These are phyloP conservation scores for Sclerodermus sp. DNA, from an alignment of 2,888 invertebrate species.

Conservation along the genomic window DNA sequence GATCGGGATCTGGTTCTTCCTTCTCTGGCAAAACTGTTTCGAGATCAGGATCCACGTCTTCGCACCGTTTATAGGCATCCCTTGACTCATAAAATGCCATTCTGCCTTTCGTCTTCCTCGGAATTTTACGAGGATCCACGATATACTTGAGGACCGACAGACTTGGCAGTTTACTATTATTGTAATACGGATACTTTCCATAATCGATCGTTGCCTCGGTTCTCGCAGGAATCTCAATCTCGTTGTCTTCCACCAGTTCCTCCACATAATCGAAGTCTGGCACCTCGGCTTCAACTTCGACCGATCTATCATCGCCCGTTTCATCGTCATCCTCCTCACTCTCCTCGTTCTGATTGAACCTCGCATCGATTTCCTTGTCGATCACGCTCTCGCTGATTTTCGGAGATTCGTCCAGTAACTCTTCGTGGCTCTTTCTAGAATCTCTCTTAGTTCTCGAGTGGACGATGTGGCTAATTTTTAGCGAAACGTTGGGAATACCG, in stretches of 20 bases:
- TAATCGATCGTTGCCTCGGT: conserved; percentile 24
- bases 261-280: conserved; percentile 32
- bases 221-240: not conserved
- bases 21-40: conserved; percentile 44
- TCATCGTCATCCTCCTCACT: conserved; percentile 44
- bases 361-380: conserved; percentile 40
- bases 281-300: conserved; percentile 37
- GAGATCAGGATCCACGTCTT: conserved; percentile 48
- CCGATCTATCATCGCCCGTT: conserved; percentile 34
- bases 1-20: conserved; percentile 39
- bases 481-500: no score
- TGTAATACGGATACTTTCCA: conserved; percentile 71
- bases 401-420: conserved; percentile 37
- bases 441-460: not conserved
- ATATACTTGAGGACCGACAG: conserved; percentile 70
- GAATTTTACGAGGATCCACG: conserved; percentile 66
- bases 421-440: conserved; percentile 14
- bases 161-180: conserved; percentile 56
- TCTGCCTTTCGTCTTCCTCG: conserved; percentile 66
- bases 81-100: conserved; percentile 74
- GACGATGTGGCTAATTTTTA: no score
- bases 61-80: conserved; percentile 49
- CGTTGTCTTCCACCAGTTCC: not conserved
- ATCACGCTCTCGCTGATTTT: conserved; percentile 33
- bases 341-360: conserved; percentile 38